Evolutionary conservation across 2,797 vertebrate species (phyloP).

Genomic region (Sphaeramia orbicularis): DNA sequence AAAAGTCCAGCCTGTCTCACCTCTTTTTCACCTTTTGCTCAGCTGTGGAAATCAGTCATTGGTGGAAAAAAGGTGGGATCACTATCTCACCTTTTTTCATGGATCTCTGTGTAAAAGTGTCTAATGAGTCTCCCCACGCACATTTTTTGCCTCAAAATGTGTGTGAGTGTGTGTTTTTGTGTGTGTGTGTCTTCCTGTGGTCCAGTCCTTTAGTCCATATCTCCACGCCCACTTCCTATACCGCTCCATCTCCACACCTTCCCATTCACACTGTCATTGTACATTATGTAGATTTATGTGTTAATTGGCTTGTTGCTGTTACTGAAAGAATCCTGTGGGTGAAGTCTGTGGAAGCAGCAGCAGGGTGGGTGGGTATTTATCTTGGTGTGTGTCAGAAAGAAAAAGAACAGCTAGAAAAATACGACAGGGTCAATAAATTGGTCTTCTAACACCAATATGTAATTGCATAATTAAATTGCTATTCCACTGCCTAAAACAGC

Average conservation of each 20-base stretch:
- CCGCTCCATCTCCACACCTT: constrained; percentile 40
- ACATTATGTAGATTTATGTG: constrained; percentile 8
- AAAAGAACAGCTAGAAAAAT: neutral
- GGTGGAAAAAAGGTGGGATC: too few species aligned
- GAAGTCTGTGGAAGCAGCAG: constrained; percentile 5
- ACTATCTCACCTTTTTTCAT: too few species aligned
- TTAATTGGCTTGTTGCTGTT: constrained; percentile 12
- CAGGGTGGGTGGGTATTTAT: too few species aligned
- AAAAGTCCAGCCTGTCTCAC: too few species aligned
- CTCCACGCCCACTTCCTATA: constrained; percentile 56
- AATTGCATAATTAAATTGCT: neutral
- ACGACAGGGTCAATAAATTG: neutral
- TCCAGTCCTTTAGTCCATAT: constrained; percentile 46
- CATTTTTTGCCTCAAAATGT: too few species aligned
- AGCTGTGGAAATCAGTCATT: too few species aligned
- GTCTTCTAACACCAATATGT: neutral
- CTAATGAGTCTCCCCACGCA: too few species aligned
- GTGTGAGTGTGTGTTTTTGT: neutral
- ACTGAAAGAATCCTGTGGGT: constrained; percentile 35
- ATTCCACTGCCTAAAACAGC: constrained; percentile 1
- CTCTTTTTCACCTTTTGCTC: too few species aligned
- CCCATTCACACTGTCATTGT: constrained; percentile 48
- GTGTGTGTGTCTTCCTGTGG: constrained; percentile 33
- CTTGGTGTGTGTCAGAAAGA: neutral
- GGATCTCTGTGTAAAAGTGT: too few species aligned